These are phyloP conservation scores for Oreochromis aureus DNA, from an alignment of 2,113 vertebrate genomes.

Conservation along the genomic window DNA sequence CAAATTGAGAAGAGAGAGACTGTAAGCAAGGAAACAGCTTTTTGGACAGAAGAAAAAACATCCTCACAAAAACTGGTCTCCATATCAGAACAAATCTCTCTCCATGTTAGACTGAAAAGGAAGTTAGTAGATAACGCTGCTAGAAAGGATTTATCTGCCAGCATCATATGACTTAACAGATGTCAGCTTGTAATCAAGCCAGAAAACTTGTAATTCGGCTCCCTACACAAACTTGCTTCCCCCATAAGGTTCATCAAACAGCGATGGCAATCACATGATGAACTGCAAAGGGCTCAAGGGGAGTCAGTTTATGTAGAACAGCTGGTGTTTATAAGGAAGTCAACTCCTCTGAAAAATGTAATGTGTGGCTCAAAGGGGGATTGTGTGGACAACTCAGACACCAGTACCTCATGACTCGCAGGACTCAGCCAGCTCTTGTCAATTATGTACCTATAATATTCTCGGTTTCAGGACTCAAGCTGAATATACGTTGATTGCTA, in stretches of 20 bases:
- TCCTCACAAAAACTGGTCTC: background rate
- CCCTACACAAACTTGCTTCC: background rate
- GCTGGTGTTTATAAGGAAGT: background rate
- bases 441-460: background rate
- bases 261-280: background rate
- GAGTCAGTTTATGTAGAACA: background rate
- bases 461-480: background rate
- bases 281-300: background rate
- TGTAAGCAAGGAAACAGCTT: background rate
- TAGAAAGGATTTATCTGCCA: background rate
- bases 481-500: background rate
- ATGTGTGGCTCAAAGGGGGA: background rate
- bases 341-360: background rate
- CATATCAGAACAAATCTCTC: background rate
- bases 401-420: background rate
- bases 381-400: background rate
- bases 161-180: background rate
- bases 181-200: background rate
- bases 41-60: background rate
- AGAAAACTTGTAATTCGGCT: background rate
- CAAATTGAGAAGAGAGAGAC: slow-evolving; percentile 65
- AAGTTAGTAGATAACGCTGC: background rate
- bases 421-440: background rate
- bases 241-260: background rate
- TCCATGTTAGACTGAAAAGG: background rate